Conservation (phyloP, 2,113 vertebrate genomes). For the Rhegmatorhina hoffmannsi region DNA sequence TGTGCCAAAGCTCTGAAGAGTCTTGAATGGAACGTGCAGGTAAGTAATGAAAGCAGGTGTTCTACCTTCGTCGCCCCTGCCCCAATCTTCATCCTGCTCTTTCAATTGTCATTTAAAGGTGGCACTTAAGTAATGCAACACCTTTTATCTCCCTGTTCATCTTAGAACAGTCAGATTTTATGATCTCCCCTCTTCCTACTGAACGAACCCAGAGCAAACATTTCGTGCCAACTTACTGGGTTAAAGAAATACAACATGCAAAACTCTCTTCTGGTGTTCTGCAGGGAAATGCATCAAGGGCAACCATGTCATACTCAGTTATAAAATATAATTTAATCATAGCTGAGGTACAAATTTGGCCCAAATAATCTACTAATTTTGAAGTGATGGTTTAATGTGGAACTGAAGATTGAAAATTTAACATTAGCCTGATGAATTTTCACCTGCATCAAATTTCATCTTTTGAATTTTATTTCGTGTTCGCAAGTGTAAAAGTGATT, state of each 20-base stretch:
- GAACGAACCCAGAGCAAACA: background rate
- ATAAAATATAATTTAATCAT: background rate
- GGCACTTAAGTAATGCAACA: background rate
- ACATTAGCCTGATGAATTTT: background rate
- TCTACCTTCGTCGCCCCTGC: background rate
- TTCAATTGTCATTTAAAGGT: background rate
- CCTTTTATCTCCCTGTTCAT: background rate
- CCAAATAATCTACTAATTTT: background rate
- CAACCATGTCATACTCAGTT: background rate
- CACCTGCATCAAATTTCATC: background rate
- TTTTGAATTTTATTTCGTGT: background rate
- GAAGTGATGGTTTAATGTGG: background rate
- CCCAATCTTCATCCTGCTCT: background rate
- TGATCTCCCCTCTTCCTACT: background rate
- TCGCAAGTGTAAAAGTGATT: background rate
- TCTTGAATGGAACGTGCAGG: background rate
- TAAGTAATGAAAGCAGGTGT: background rate
- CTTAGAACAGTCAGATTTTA: background rate
- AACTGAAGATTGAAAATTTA: background rate
- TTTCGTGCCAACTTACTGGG: background rate
- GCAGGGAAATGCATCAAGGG: background rate
- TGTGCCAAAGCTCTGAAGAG: background rate
- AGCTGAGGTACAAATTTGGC: background rate
- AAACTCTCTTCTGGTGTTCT: background rate
- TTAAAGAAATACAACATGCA: background rate